These are phyloP conservation scores for Rhinella marina DNA, from an alignment of 2,797 vertebrate genomes.

Conservation along the genomic window DNA sequence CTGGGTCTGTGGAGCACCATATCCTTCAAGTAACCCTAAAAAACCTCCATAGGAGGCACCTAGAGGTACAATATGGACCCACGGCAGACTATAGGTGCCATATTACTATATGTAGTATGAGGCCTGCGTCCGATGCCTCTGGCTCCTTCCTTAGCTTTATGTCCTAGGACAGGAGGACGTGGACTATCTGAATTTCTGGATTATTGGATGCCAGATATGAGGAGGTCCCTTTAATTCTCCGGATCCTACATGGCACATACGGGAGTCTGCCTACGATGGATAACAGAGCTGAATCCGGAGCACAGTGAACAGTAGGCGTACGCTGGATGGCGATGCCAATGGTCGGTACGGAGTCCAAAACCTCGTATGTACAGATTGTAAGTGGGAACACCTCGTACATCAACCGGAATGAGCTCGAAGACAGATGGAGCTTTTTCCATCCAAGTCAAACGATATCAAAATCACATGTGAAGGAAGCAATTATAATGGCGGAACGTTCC, in stretches of 20 bases:
- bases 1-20: neutral
- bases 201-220: neutral
- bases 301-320: neutral
- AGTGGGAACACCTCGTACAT: slow-evolving; percentile 32
- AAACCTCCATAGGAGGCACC: neutral
- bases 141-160: neutral
- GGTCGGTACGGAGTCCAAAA: neutral
- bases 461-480: slow-evolving; percentile 48
- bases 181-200: neutral
- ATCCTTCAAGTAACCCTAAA: neutral
- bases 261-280: neutral
- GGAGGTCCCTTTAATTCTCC: neutral
- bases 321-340: neutral
- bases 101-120: neutral
- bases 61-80: neutral
- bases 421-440: slow-evolving; percentile 19
- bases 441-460: slow-evolving; percentile 28
- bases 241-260: neutral
- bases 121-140: neutral
- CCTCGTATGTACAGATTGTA: neutral
- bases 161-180: no score
- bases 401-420: slow-evolving; percentile 19
- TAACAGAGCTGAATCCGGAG: neutral
- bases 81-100: neutral
- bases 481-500: neutral